phyloP scores from a whole-genome alignment of 2,888 invertebrate genomes.

The Eupithecia pulchellata region DNA sequence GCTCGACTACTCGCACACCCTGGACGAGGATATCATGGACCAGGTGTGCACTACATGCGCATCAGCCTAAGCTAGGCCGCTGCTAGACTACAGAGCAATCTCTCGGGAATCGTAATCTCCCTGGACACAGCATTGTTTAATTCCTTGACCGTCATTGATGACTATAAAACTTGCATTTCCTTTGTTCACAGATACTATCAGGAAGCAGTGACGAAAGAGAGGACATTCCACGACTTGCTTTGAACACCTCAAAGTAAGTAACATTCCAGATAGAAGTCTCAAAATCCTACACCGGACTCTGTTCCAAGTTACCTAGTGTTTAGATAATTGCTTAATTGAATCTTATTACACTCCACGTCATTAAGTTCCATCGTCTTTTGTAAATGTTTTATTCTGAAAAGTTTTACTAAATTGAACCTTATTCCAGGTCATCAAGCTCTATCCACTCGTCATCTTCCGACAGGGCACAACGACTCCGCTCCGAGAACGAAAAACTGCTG shows the following conservation, averaged over 20 bases:
- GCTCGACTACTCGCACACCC: conserved; percentile 74
- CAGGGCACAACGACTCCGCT: conserved; percentile 60
- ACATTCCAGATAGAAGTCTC: no score
- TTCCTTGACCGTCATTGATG: not conserved
- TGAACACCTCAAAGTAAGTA: conserved; percentile 76
- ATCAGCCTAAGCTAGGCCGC: not conserved
- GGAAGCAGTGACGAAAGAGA: conserved; percentile 78
- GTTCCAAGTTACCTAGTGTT: no score
- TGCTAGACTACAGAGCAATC: not conserved
- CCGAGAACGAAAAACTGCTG: conserved; percentile 69
- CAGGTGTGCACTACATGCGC: conserved; percentile 70
- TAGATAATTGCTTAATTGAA: not conserved
- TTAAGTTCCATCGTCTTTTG: not conserved
- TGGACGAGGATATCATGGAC: conserved; percentile 77
- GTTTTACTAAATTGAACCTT: not conserved
- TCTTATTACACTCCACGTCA: not conserved
- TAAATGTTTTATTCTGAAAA: not conserved
- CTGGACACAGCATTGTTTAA: not conserved
- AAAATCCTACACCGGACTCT: no score
- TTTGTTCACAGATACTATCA: conserved; percentile 68
- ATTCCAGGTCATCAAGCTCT: conserved; percentile 68
- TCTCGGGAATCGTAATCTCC: not conserved
- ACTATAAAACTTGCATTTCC: not conserved
- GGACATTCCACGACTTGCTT: conserved; percentile 72
- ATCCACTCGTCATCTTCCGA: conserved; percentile 74